Conservation (phyloP, 2,113 vertebrate genomes). For the Coracopsis vasa region DNA sequence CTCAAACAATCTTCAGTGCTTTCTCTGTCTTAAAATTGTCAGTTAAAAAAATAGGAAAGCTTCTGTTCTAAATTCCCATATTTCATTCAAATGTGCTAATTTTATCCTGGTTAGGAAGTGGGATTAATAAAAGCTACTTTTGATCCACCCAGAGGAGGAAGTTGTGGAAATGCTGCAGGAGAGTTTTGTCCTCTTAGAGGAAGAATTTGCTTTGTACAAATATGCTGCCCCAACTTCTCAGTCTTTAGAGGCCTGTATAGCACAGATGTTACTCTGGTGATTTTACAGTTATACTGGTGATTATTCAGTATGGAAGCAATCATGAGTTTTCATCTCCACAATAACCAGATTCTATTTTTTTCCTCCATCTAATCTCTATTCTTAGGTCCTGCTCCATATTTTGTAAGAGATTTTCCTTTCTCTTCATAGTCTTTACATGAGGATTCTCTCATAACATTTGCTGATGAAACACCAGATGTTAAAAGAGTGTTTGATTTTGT, state of each 20-base stretch:
- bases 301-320: not conserved
- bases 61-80: conserved; percentile 27
- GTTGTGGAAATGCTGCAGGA: conserved; percentile 38
- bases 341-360: not conserved
- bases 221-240: not conserved
- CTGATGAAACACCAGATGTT: not conserved
- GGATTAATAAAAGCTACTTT: conserved; percentile 55
- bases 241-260: not conserved
- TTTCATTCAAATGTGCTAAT: conserved; percentile 34
- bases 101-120: conserved; percentile 42
- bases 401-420: not conserved
- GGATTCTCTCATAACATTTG: not conserved
- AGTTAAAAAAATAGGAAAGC: not conserved
- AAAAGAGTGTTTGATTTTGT: not conserved
- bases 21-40: not conserved
- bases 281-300: not conserved
- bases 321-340: not conserved
- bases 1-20: not conserved
- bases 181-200: conserved; percentile 6
- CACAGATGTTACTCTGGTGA: conserved; percentile 5
- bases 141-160: conserved; percentile 56
- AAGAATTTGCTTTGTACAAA: conserved; percentile 28
- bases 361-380: not conserved
- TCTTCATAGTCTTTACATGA: not conserved
- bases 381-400: not conserved